Conservation (phyloP, 2,113 vertebrate species). For the Ptychochromis oligacanthus region DNA sequence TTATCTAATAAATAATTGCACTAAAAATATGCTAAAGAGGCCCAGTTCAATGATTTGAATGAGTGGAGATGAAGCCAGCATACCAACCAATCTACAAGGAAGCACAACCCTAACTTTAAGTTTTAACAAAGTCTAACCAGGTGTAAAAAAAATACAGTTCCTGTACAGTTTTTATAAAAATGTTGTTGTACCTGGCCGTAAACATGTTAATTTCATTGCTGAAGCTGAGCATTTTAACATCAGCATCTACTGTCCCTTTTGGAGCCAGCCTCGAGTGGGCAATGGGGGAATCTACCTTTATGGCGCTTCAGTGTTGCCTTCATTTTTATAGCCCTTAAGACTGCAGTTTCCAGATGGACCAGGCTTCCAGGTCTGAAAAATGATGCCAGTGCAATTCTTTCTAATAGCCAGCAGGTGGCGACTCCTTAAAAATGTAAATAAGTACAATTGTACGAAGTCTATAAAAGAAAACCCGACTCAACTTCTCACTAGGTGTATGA, state of each 20-base stretch:
- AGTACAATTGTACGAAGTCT: background rate
- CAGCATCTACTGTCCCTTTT: background rate
- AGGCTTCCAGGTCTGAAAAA: background rate
- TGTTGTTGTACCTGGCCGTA: background rate
- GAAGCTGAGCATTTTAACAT: background rate
- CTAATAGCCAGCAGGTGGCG: background rate
- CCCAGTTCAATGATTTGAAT: background rate
- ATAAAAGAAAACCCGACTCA: background rate
- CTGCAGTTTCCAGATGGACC: background rate
- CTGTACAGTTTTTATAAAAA: accelerated
- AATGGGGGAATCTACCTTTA: accelerated
- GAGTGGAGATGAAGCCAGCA: background rate
- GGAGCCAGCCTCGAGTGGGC: background rate
- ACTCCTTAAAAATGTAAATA: background rate
- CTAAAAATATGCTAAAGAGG: accelerated
- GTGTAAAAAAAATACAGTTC: background rate
- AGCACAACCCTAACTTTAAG: background rate
- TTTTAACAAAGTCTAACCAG: background rate
- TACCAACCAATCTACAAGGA: background rate
- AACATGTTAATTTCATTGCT: background rate
- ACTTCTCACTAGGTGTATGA: background rate
- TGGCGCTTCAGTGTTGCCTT: accelerated
- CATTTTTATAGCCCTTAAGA: background rate
- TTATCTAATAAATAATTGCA: background rate
- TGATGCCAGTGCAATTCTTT: background rate